phyloP scores from a whole-genome alignment of 2,888 invertebrate species.

The Euproctis similis region DNA sequence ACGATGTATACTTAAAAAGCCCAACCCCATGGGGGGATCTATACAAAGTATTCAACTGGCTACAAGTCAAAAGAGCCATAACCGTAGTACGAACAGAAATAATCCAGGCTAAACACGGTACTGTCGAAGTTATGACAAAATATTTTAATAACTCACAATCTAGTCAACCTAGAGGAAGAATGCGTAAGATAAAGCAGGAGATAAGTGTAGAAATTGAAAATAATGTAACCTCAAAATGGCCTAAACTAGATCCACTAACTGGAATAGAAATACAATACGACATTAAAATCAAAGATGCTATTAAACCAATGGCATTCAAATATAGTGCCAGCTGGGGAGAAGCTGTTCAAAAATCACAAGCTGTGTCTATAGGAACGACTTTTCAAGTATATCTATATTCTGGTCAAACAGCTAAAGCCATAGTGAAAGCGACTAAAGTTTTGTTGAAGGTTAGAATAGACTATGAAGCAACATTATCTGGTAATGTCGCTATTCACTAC shows the following conservation, averaged over 20 bases:
- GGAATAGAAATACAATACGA: conserved; percentile 9
- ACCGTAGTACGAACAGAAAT: conserved; percentile 19
- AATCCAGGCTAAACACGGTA: neutral
- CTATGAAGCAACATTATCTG: conserved; percentile 29
- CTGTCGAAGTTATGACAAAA: conserved; percentile 4
- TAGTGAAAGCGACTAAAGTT: conserved; percentile 25
- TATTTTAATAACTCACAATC: conserved; percentile 12
- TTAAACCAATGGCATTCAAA: conserved; percentile 6
- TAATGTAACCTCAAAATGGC: conserved; percentile 11
- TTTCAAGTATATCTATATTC: conserved; percentile 23
- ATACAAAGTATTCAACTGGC: conserved; percentile 31
- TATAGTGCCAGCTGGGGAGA: conserved; percentile 14
- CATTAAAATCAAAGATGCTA: conserved; percentile 4
- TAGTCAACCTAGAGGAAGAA: neutral
- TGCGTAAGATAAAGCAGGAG: neutral
- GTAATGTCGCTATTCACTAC: conserved; percentile 30
- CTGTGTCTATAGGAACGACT: conserved; percentile 8
- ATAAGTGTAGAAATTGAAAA: conserved; percentile 10
- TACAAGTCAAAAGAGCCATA: conserved; percentile 30
- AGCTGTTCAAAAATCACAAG: conserved; percentile 4
- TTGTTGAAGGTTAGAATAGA: conserved; percentile 28
- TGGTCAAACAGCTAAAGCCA: conserved; percentile 22
- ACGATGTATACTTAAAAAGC: conserved; percentile 18
- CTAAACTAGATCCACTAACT: neutral
- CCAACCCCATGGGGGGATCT: conserved; percentile 46